A percentile compares a stretch with the other conserved stretches of the same genome.
phyloP scores from a whole-genome alignment of 64 coral and sea anemone species.

The Dendronephthya gigantea region DNA sequence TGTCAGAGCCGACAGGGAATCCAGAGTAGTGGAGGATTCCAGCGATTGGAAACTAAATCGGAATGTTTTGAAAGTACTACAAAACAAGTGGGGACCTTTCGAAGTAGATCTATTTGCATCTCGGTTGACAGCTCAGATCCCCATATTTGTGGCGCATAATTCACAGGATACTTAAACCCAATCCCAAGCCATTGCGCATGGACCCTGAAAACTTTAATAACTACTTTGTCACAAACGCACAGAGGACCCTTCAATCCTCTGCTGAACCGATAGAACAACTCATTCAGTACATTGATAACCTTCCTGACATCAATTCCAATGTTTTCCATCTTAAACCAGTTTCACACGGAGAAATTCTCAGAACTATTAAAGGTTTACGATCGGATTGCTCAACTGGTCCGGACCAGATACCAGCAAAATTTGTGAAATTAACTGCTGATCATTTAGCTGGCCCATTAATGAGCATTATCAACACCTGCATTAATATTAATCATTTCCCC shows the following conservation, averaged over 20 bases:
- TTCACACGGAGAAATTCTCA: background rate
- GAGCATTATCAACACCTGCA: background rate
- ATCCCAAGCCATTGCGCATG: background rate
- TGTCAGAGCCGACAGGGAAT: background rate
- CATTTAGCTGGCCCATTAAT: background rate
- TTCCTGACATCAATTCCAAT: background rate
- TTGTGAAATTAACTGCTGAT: background rate
- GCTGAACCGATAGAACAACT: background rate
- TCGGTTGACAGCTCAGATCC: background rate
- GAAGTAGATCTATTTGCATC: background rate
- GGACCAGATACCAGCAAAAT: background rate
- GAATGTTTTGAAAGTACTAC: background rate
- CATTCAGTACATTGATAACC: background rate
- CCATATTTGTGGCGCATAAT: background rate
- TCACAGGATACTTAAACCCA: background rate
- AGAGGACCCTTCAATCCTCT: background rate
- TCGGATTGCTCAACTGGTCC: background rate
- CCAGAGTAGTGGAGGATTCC: conserved; percentile 9
- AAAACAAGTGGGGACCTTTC: background rate
- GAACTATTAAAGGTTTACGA: background rate
- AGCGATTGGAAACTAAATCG: background rate
- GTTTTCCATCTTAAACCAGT: background rate
- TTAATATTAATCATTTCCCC: background rate
- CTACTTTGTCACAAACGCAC: background rate
- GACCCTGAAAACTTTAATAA: background rate